Conservation (phyloP, 2,888 invertebrate species). For the Cephus runcator region DNA sequence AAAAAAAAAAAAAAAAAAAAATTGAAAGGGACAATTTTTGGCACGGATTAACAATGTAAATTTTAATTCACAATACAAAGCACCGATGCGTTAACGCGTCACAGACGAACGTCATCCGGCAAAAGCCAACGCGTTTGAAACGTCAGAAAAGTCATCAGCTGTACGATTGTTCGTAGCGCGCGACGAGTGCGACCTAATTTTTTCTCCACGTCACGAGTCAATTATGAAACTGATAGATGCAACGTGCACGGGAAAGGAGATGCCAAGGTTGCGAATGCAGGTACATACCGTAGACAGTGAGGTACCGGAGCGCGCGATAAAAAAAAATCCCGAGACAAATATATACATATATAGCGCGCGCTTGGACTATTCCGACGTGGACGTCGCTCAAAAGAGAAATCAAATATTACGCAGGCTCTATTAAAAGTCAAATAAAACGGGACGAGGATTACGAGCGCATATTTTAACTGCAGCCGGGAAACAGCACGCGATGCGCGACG, state of each 20-base stretch:
- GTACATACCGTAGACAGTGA: background rate
- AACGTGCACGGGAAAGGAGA: background rate
- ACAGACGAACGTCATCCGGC: background rate
- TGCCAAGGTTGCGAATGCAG: background rate
- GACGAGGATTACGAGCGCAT: slow-evolving; percentile 39
- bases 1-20: background rate
- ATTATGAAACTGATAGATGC: slow-evolving; percentile 8
- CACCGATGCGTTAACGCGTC: background rate
- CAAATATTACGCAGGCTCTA: slow-evolving; percentile 46
- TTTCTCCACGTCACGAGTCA: background rate
- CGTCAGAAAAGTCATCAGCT: background rate
- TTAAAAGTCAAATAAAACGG: slow-evolving; percentile 49
- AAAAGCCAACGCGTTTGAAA: background rate
- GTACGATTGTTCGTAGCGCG: background rate
- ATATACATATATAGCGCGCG: slow-evolving; percentile 8
- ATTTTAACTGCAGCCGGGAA: slow-evolving; percentile 32
- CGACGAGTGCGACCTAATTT: background rate
- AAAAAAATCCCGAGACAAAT: slow-evolving; percentile 29
- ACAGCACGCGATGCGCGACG: background rate
- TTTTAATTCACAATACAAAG: background rate
- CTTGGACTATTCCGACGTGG: slow-evolving; percentile 19
- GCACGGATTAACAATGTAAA: background rate
- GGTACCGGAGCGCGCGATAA: slow-evolving; percentile 14
- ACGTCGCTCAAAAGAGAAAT: slow-evolving; percentile 36
- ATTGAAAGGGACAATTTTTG: background rate